A percentile compares a stretch with the other conserved stretches of the same genome.
phyloP scores from a whole-genome alignment of 23 tunicate species.

The Ascidia mentula region DNA sequence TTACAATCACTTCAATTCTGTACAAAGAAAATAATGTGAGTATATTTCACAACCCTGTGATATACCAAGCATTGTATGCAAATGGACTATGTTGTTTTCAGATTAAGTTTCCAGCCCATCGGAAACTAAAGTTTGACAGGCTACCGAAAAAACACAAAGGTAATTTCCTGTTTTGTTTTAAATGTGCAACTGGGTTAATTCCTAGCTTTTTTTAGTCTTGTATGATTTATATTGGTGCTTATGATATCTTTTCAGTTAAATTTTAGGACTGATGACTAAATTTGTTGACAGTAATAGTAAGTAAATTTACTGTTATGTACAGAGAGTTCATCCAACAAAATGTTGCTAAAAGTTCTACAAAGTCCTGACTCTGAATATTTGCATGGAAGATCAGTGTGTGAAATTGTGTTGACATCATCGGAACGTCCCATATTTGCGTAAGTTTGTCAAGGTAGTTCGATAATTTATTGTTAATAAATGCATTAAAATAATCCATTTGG shows the following conservation, averaged over 20 bases:
- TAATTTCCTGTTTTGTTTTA: neutral
- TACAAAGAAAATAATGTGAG: neutral
- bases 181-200: neutral
- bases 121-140: neutral
- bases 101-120: neutral
- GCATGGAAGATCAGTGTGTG: slow-evolving; percentile 66
- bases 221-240: too few species aligned
- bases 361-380: slow-evolving; percentile 21
- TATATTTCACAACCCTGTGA: neutral
- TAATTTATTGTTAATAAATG: too few species aligned
- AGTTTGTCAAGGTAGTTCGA: too few species aligned
- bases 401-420: slow-evolving; percentile 34
- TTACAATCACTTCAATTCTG: neutral
- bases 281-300: too few species aligned
- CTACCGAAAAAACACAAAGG: neutral
- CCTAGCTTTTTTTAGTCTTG: too few species aligned
- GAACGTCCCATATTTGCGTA: slow-evolving; percentile 58
- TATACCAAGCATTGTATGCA: neutral
- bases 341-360: neutral
- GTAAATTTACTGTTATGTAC: neutral
- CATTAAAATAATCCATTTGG: too few species aligned
- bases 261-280: too few species aligned
- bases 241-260: too few species aligned
- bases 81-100: neutral
- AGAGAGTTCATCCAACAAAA: neutral